Evolutionary conservation across 2,797 vertebrate species (phyloP), one percentile per base, ranked within the genome.

Genomic region (Mallotus villosus): DNA sequence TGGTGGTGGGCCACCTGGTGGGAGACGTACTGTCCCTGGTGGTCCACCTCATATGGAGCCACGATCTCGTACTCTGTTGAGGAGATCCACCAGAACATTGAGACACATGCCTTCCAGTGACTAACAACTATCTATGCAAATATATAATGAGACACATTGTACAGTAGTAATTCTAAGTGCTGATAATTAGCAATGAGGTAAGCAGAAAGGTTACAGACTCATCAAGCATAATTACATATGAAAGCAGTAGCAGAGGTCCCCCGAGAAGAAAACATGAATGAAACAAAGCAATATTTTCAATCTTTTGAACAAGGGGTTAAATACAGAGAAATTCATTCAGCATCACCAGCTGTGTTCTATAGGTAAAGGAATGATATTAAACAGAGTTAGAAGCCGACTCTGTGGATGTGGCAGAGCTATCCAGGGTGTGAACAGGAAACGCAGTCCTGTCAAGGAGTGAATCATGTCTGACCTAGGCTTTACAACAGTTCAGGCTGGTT

Each of bases 41-140:
- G 84, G 84, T 93, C 89, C 66, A 96, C 94, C 84, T 96, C 96
- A 1, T 95, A 95, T 1, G 93, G 95, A 72, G 93, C 86, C 27
- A 96, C 93, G 67, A 97, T 92, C 79, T 94, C 93, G 79, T 94
- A 97, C 81, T 96, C 96, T 97, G 85, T 67, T 84, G 70, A 70
- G 46, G 27, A 68, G 29, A 19, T 51, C 11, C 5, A 58, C 14
- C 34, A 64, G 61, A 41, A 1, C 1, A 27, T 55, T 55, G 17
- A 55, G 51, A 55, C 17, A 1, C 16, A 55, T 55, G 51, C 19
- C 4, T 6, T n/a, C 51, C 16, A 55, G 51, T n/a, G 6, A 17
- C 4, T 55, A 14, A 46, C 11, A 46, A 14, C 37, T 14, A 2
- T 46, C 41, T 14, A 46, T 11, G 41, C 9, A 14, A 46, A 46